Conservation (phyloP, 1,140 invertebrate genomes). For the Zeugodacus cucurbitae region DNA sequence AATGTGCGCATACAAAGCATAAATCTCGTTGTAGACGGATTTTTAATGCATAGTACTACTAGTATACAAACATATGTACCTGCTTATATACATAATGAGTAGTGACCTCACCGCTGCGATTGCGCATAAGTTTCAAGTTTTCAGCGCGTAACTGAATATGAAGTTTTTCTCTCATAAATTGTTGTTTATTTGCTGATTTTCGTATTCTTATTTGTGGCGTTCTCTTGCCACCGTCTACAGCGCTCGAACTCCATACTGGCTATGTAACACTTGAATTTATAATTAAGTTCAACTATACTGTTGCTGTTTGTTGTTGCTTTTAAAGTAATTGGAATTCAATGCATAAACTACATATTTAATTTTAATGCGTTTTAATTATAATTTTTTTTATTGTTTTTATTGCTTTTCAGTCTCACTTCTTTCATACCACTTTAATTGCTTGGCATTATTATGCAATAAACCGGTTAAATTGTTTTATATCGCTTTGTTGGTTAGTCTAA, state of each 20-base stretch:
- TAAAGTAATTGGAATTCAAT: slow-evolving; percentile 10
- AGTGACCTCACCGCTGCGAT: neutral
- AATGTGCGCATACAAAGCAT: neutral
- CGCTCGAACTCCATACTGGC: neutral
- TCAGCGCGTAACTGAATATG: too few species aligned
- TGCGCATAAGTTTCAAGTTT: neutral
- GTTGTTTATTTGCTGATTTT: neutral
- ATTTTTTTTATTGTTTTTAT: too few species aligned
- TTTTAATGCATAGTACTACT: neutral
- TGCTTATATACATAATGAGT: neutral
- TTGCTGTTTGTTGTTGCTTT: neutral
- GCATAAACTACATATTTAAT: slow-evolving; percentile 16
- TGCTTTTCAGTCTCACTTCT: neutral
- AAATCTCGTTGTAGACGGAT: neutral
- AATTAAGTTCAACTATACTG: neutral
- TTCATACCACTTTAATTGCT: neutral
- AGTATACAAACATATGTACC: neutral
- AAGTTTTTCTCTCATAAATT: neutral
- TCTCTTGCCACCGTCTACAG: neutral
- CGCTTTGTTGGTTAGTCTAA: neutral
- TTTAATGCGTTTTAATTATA: neutral
- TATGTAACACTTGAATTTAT: neutral
- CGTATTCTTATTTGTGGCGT: neutral
- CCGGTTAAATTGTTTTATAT: neutral
- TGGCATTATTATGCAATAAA: neutral